phyloP scores from a whole-genome alignment of 2,113 vertebrate species.

The Daubentonia madagascariensis region DNA sequence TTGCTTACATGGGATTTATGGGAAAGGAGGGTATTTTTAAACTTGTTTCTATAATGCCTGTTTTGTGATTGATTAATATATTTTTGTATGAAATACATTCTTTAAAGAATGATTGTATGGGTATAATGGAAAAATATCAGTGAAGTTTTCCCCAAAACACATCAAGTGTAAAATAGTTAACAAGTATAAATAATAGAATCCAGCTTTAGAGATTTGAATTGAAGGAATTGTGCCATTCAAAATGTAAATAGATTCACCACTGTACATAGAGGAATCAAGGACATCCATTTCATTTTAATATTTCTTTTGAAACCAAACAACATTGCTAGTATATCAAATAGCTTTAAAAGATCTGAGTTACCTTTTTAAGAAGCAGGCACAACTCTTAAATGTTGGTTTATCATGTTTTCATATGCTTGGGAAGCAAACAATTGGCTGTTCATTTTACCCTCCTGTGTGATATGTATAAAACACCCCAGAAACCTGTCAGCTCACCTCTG shows the following conservation, averaged over 20 bases:
- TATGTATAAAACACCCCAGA: constrained; percentile 25
- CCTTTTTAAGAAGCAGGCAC: not conserved
- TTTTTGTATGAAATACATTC: constrained; percentile 35
- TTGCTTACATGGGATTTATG: not conserved
- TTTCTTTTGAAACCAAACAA: constrained; percentile 38
- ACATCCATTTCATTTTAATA: constrained; percentile 65
- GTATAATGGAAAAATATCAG: constrained; percentile 19
- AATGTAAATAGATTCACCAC: not conserved
- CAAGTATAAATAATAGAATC: constrained; percentile 34
- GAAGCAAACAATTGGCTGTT: constrained; percentile 59
- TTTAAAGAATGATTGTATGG: not conserved
- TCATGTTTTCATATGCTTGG: constrained; percentile 63
- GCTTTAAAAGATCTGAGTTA: not conserved
- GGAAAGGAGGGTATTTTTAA: not conserved
- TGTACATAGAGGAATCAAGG: constrained; percentile 66
- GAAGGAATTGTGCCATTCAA: constrained; percentile 46
- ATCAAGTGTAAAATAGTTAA: constrained; percentile 35
- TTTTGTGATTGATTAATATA: not conserved
- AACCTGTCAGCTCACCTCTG: constrained; percentile 35
- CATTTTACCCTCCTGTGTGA: constrained; percentile 57
- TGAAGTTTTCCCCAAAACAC: constrained; percentile 6
- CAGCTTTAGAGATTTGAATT: constrained; percentile 38
- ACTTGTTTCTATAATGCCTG: constrained; percentile 25
- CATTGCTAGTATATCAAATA: constrained; percentile 23
- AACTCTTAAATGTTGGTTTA: constrained; percentile 54